Evolutionary conservation across 2,113 vertebrate genomes (phyloP).

Genomic region (Chamaea fasciata): DNA sequence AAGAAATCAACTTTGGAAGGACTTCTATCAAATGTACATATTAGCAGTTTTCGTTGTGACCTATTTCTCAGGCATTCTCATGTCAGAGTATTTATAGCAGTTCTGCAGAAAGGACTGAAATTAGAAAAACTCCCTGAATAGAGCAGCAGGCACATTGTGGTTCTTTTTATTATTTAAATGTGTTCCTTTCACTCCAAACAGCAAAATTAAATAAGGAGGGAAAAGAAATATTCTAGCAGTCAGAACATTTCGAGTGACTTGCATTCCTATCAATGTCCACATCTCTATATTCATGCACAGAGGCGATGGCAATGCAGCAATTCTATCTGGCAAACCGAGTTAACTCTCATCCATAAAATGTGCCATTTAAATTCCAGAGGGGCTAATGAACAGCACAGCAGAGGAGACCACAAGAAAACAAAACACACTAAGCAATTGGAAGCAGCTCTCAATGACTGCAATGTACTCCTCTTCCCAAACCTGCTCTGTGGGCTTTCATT

Average conservation of each 20-base stretch:
- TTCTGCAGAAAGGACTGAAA: conserved; percentile 64
- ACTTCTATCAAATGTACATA: conserved; percentile 14
- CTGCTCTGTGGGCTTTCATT: background rate
- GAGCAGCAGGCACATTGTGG: conserved; percentile 21
- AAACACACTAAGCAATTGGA: background rate
- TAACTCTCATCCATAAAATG: conserved; percentile 17
- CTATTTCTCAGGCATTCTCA: conserved; percentile 60
- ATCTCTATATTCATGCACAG: background rate
- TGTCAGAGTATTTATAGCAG: conserved; percentile 57
- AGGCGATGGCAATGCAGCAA: background rate
- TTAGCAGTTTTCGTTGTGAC: conserved; percentile 20
- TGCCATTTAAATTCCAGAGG: conserved; percentile 45
- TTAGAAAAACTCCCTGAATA: conserved; percentile 65
- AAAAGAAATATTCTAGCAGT: conserved; percentile 27
- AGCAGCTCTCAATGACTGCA: background rate
- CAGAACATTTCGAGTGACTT: background rate
- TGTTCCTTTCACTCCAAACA: conserved; percentile 41
- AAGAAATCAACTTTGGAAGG: conserved; percentile 6
- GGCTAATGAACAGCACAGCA: conserved; percentile 24
- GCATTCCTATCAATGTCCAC: conserved; percentile 10
- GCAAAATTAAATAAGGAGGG: conserved; percentile 60
- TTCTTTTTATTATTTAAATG: conserved; percentile 61
- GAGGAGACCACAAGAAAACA: background rate
- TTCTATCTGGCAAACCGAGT: conserved; percentile 34
- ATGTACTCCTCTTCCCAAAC: background rate